Evolutionary conservation across 2,888 invertebrate genomes (phyloP).

Genomic region (Panzeria rudis): DNA sequence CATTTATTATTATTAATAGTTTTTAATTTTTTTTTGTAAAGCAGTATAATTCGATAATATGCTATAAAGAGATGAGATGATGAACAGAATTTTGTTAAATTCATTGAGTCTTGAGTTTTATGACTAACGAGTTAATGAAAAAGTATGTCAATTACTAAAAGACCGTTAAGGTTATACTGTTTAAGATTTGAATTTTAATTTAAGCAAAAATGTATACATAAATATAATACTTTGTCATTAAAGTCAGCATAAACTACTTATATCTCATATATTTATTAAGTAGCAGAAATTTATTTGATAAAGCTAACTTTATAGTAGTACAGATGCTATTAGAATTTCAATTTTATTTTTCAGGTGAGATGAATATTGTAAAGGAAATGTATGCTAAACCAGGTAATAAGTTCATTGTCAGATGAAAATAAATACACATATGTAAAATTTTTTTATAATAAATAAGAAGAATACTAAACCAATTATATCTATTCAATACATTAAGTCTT

Average conservation of each 20-base stretch:
- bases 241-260: too few relatives aligned
- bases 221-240: too few relatives aligned
- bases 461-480: too few relatives aligned
- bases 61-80: slow-evolving; percentile 8
- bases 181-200: background rate
- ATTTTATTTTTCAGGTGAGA: slow-evolving; percentile 9
- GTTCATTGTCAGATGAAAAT: too few relatives aligned
- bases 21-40: background rate
- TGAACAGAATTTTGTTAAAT: slow-evolving; percentile 18
- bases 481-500: too few relatives aligned
- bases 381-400: background rate
- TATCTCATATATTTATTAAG: too few relatives aligned
- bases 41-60: slow-evolving; percentile 33
- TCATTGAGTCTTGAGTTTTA: background rate
- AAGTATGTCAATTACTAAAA: slow-evolving; percentile 53
- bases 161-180: background rate
- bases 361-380: background rate
- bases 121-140: slow-evolving; percentile 61
- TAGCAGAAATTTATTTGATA: too few relatives aligned
- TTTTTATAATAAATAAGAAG: too few relatives aligned
- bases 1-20: background rate
- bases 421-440: too few relatives aligned
- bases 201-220: background rate
- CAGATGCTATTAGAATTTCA: background rate
- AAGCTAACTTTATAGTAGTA: too few relatives aligned